Percentiles rank a stretch among this genome's conserved stretches.
Conservation (phyloP, 1,140 invertebrate species). For the Uloborus diversus region DNA sequence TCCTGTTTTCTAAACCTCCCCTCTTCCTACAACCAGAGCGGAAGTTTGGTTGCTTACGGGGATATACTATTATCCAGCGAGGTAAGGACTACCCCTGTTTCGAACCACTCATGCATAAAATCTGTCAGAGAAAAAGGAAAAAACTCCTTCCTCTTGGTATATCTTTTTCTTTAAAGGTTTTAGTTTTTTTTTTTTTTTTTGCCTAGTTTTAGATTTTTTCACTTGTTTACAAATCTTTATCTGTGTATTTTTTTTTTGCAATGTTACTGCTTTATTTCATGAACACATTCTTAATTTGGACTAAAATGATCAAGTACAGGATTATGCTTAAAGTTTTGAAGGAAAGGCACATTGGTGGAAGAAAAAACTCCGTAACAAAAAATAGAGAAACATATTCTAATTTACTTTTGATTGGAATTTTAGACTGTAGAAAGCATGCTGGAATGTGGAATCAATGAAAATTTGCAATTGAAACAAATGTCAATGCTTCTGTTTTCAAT, state of each 20-base stretch:
- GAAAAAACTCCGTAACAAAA: too few species aligned
- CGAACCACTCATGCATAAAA: conserved; percentile 26
- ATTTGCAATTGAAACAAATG: too few species aligned
- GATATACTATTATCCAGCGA: conserved; percentile 10
- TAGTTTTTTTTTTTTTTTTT: not conserved
- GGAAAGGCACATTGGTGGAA: too few species aligned
- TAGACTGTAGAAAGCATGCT: too few species aligned
- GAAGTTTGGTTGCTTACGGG: conserved; percentile 9
- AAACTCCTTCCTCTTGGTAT: conserved; percentile 9
- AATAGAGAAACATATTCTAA: too few species aligned
- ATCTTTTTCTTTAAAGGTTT: not conserved
- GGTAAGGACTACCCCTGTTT: conserved; percentile 13
- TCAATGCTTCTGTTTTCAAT: too few species aligned
- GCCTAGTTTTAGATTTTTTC: not conserved
- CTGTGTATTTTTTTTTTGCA: not conserved
- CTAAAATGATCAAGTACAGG: too few species aligned
- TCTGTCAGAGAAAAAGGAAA: not conserved
- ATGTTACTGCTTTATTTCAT: not conserved
- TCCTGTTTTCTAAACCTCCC: not conserved
- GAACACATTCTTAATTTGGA: too few species aligned
- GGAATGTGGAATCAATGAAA: too few species aligned
- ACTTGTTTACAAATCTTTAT: not conserved
- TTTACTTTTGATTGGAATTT: too few species aligned
- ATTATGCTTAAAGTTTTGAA: too few species aligned
- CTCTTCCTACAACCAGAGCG: not conserved